Conservation (phyloP, 2,113 vertebrate genomes). For the Bothrops jararaca region DNA sequence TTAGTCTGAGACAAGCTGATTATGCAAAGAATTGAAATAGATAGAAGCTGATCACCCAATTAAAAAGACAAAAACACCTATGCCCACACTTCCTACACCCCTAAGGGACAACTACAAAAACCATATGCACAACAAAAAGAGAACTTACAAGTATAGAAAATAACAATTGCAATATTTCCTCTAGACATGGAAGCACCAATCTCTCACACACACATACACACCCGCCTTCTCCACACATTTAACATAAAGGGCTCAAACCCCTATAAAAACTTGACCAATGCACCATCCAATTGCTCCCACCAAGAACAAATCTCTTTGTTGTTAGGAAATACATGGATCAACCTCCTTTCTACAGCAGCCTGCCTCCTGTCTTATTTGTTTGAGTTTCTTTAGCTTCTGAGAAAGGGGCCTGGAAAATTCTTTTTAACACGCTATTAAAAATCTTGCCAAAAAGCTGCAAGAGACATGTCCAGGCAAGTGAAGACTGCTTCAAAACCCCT, state of each 20-base stretch:
- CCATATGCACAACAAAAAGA: neutral
- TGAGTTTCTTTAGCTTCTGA: neutral
- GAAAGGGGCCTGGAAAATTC: neutral
- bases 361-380: neutral
- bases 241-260: neutral
- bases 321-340: neutral
- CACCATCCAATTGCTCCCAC: neutral
- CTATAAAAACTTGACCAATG: neutral
- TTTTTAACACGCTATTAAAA: neutral
- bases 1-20: neutral
- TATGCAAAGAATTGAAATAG: neutral
- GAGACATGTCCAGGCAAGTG: neutral
- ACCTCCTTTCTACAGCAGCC: neutral
- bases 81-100: neutral
- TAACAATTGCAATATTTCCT: neutral
- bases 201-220: neutral
- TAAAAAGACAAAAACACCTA: neutral
- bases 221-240: neutral
- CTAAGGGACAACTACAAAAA: neutral
- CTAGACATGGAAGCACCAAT: neutral
- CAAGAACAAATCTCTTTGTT: neutral
- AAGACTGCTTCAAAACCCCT: neutral
- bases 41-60: neutral
- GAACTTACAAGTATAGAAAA: neutral
- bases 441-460: no score